A percentile compares a stretch with the other conserved stretches of the same genome.
Evolutionary conservation across 2,888 invertebrate species (phyloP).

Genomic region (Andrena trimmerana): DNA sequence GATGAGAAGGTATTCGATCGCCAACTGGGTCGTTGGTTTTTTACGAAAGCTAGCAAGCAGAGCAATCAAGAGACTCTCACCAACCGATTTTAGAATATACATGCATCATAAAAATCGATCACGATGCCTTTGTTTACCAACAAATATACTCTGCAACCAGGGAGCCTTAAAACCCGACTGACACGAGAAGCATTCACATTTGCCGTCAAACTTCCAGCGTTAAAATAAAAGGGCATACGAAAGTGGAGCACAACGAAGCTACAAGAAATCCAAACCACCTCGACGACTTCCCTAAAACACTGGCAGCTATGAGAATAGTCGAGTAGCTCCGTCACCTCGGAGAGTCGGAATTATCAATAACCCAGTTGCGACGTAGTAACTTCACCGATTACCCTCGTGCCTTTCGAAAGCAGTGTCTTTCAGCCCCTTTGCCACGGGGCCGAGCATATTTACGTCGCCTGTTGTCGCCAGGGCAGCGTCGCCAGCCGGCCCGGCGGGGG

Average conservation of each 20-base stretch:
- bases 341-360: neutral
- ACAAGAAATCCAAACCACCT: too few relatives aligned
- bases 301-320: too few relatives aligned
- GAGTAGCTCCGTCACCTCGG: too few relatives aligned
- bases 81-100: neutral
- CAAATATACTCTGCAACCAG: neutral
- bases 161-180: too few relatives aligned
- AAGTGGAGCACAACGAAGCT: too few relatives aligned
- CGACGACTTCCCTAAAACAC: too few relatives aligned
- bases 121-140: neutral
- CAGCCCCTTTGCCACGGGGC: neutral
- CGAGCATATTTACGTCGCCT: neutral
- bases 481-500: neutral
- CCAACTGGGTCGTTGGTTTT: constrained; percentile 75
- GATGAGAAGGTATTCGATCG: constrained; percentile 59
- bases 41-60: constrained; percentile 18
- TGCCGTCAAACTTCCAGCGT: too few relatives aligned
- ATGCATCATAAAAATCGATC: neutral
- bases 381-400: neutral
- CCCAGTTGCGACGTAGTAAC: neutral
- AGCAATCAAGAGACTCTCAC: neutral
- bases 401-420: neutral
- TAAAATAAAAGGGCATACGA: too few relatives aligned
- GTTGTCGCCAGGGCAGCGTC: neutral
- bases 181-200: too few relatives aligned